phyloP scores from a whole-genome alignment of 2,113 vertebrate genomes.

The Rhinoderma darwinii region DNA sequence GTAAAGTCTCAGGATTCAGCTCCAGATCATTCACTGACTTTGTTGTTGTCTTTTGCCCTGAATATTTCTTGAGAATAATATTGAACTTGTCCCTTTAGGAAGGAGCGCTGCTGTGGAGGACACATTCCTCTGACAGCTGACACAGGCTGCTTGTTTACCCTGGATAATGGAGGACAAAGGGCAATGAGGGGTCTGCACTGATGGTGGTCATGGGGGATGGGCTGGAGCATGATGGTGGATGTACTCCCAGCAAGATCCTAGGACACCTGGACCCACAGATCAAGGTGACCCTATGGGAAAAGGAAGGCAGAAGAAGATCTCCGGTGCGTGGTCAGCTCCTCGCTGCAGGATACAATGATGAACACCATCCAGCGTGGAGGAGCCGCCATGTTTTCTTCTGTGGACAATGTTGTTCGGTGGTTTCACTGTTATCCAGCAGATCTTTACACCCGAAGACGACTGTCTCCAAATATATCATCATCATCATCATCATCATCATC shows the following conservation, averaged over 20 bases:
- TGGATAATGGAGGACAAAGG: constrained; percentile 40
- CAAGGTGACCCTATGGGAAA: no score
- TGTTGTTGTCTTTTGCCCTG: constrained; percentile 37
- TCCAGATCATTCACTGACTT: background rate
- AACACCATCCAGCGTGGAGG: no score
- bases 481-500: no score
- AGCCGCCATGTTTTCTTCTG: no score
- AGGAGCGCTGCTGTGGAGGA: background rate
- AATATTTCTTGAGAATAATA: constrained; percentile 8
- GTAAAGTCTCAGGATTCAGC: background rate
- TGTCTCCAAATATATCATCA: no score
- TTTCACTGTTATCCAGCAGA: no score
- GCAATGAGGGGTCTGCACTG: background rate
- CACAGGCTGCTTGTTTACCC: constrained; percentile 7
- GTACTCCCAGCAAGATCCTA: background rate
- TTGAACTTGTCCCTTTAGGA: constrained; percentile 3
- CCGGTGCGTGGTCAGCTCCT: no score
- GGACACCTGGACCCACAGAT: no score
- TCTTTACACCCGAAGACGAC: no score
- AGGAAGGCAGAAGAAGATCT: no score
- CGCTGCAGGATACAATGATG: no score
- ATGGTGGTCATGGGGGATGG: background rate
- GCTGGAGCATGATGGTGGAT: background rate
- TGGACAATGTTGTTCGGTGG: no score
- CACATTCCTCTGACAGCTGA: constrained; percentile 45